phyloP scores from a whole-genome alignment of 2,888 invertebrate species.

The Sinodicranocentrus sp. region DNA sequence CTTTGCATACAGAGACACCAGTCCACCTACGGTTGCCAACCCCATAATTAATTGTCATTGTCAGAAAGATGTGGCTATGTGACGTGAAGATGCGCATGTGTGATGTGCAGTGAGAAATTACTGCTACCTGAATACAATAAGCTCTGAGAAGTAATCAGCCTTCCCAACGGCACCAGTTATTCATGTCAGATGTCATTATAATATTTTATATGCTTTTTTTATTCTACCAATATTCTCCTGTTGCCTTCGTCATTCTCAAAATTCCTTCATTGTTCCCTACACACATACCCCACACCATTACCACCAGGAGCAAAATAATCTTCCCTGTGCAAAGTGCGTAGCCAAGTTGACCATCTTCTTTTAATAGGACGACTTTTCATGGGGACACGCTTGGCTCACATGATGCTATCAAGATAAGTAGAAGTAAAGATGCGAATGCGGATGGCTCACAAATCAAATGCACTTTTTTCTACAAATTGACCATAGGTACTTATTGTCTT shows the following conservation, averaged over 20 bases:
- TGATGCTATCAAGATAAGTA: background rate
- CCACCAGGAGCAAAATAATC: background rate
- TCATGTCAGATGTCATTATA: background rate
- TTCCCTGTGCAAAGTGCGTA: background rate
- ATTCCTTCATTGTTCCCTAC: background rate
- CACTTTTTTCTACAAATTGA: background rate
- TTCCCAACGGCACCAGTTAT: constrained; percentile 14
- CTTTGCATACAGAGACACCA: background rate
- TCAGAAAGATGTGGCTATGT: constrained; percentile 9
- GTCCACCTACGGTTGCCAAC: background rate
- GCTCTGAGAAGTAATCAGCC: constrained; percentile 12
- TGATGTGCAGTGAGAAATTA: background rate
- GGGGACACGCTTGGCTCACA: background rate
- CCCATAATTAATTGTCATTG: constrained; percentile 15
- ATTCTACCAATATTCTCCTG: background rate
- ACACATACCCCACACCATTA: background rate
- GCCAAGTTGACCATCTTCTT: background rate
- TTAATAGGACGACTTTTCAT: constrained; percentile 5
- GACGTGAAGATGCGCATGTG: background rate
- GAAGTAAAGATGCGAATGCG: background rate
- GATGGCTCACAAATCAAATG: constrained; percentile 3
- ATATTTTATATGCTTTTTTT: background rate
- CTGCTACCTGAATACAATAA: background rate
- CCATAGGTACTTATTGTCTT: background rate
- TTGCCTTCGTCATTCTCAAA: constrained; percentile 1